Evolutionary conservation across 2,797 vertebrate species (phyloP).

Genomic region (Galago senegalensis): DNA sequence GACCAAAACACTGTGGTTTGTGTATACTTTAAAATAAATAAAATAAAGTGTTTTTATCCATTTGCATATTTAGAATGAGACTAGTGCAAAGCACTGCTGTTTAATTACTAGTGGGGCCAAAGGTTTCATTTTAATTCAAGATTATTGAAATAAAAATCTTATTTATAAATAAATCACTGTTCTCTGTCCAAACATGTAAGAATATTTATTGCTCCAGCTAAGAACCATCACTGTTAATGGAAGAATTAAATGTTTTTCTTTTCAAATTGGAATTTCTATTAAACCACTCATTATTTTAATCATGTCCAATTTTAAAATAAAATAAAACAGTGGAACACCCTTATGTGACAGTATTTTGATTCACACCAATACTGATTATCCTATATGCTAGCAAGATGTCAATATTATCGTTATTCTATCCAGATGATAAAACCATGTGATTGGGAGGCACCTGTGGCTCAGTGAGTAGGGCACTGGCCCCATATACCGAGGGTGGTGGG

Average conservation of each 20-base stretch:
- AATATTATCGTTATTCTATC: background rate
- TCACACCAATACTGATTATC: background rate
- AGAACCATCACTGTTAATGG: constrained; percentile 11
- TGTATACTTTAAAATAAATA: constrained; percentile 59
- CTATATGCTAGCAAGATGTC: background rate
- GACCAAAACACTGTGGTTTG: constrained; percentile 59
- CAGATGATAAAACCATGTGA: background rate
- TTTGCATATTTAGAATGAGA: constrained; percentile 72
- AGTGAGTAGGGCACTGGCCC: no score
- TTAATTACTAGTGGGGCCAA: constrained; percentile 77
- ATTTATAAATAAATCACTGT: constrained; percentile 78
- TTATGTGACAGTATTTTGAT: background rate
- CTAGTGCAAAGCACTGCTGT: constrained; percentile 71
- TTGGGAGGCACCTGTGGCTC: no score
- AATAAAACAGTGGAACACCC: constrained; percentile 34
- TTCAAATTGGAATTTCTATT: constrained; percentile 57
- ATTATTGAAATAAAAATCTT: constrained; percentile 82
- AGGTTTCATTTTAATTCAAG: constrained; percentile 80
- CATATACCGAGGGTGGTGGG: no score
- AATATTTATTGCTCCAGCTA: background rate
- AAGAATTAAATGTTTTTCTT: constrained; percentile 66
- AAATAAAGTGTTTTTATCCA: constrained; percentile 69
- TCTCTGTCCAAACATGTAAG: constrained; percentile 79
- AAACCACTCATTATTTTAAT: constrained; percentile 80
- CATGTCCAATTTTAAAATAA: constrained; percentile 66